Evolutionary conservation across 2,888 invertebrate species (phyloP), one percentile per base, ranked within the genome.

Genomic region (Pristionchus arcanus): DNA sequence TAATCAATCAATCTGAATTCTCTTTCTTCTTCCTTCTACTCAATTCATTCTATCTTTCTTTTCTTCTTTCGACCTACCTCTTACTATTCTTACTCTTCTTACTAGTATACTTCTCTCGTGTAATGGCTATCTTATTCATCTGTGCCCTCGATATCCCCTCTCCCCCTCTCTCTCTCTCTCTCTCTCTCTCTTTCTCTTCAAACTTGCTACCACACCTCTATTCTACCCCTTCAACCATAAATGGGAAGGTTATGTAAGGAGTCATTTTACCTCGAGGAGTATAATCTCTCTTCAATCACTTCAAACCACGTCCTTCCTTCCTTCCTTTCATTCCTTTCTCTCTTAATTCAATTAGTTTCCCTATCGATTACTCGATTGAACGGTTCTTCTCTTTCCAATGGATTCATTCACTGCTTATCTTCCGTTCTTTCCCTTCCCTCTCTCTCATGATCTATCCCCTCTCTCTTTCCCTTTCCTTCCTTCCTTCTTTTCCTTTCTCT

Each of bases 341-440:
- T 28, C 34, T 34, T 74, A 74, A 74, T 74, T 74, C 74, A 74
- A 74, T 74, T 74, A 74, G 34, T 66, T 66, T 74, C 74, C 74
- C 74, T 74, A 74, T 74, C 74, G 74, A 74, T 74, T 74, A 74
- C 74, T 74, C 37, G 31, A 68, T 68, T 68, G 68, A 68, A 31
- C 31, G 68, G n/a, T 15, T 31, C 25, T 15, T 31, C 25, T n/a
- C n/a, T 68, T 25, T 68, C 31, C 7, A 68, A 68, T 31, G n/a
- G 31, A 68, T 68, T 31, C 68, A 31, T 68, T 74, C 37, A 31
- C 37, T 37, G 28, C 15, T 74, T 68, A n/a, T 28, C 31, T 68
- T 68, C 68, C 34, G 37, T 37, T 74, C 42, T 13, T 49, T 49
- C 42, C 42, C 42, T 13, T 49, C n/a, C n/a, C 13, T 49, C 42